phyloP scores from a whole-genome alignment of 2,113 vertebrate genomes.

The Rutilus rutilus region DNA sequence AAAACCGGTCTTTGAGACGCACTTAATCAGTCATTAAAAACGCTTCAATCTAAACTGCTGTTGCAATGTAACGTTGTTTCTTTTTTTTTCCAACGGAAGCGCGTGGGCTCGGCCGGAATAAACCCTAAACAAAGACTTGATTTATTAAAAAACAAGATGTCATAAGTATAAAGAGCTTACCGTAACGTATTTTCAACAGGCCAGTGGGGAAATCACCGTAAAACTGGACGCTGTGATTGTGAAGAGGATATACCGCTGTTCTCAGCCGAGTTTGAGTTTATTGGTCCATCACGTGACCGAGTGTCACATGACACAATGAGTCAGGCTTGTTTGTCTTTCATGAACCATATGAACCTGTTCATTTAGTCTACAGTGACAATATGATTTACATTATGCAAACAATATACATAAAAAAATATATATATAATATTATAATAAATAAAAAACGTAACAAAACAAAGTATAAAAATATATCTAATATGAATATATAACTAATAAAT shows the following conservation, averaged over 20 bases:
- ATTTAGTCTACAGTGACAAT: background rate
- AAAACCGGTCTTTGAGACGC: background rate
- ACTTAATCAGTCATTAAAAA: background rate
- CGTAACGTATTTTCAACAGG: background rate
- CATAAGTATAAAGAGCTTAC: background rate
- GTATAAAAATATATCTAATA: background rate
- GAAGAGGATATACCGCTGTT: background rate
- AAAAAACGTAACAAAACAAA: background rate
- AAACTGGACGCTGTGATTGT: background rate
- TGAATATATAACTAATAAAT: background rate
- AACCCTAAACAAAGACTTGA: background rate
- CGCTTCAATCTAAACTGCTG: background rate
- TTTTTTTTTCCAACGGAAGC: constrained; percentile 12
- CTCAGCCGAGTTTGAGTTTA: background rate
- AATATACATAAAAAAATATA: too few relatives aligned
- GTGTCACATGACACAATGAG: background rate
- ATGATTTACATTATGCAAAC: too few relatives aligned
- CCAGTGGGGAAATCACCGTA: background rate
- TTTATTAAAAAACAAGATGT: background rate
- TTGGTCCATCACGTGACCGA: constrained; percentile 12
- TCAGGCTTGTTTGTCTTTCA: background rate
- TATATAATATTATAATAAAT: too few relatives aligned
- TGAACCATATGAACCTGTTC: background rate
- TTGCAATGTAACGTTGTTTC: background rate
- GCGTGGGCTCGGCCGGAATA: background rate